Evolutionary conservation across 1,140 invertebrate species (phyloP).

Genomic region (Teleogryllus occipitalis): DNA sequence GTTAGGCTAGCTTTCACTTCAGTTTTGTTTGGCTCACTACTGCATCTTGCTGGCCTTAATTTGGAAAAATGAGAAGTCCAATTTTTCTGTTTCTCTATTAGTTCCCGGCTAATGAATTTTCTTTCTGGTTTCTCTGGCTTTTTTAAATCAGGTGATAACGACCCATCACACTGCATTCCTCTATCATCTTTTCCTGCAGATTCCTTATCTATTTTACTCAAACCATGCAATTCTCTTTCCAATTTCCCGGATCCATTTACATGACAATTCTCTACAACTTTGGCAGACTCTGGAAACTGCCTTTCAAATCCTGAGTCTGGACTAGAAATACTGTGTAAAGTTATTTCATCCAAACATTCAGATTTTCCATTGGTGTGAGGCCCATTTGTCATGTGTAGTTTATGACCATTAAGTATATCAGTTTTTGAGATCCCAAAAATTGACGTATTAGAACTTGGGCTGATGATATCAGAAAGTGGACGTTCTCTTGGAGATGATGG

Average conservation of each 20-base stretch:
- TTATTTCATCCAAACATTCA: background rate
- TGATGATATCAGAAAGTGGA: background rate
- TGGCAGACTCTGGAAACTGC: background rate
- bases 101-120: constrained; percentile 70
- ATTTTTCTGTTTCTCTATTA: constrained; percentile 83
- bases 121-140: constrained; percentile 71
- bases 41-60: constrained; percentile 51
- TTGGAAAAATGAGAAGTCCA: constrained; percentile 85
- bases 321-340: background rate
- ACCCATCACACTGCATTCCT: background rate
- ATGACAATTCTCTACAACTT: background rate
- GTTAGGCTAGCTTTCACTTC: constrained; percentile 32
- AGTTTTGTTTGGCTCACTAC: constrained; percentile 50
- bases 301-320: background rate
- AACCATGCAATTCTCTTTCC: background rate
- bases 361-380: constrained; percentile 7
- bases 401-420: background rate
- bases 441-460: background rate
- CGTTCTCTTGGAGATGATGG: background rate
- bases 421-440: background rate
- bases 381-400: background rate
- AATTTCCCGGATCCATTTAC: background rate
- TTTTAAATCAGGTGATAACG: constrained; percentile 37
- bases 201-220: constrained; percentile 1
- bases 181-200: background rate